Conservation (phyloP, 2,797 vertebrate genomes). For the Orestias chungarensis region DNA sequence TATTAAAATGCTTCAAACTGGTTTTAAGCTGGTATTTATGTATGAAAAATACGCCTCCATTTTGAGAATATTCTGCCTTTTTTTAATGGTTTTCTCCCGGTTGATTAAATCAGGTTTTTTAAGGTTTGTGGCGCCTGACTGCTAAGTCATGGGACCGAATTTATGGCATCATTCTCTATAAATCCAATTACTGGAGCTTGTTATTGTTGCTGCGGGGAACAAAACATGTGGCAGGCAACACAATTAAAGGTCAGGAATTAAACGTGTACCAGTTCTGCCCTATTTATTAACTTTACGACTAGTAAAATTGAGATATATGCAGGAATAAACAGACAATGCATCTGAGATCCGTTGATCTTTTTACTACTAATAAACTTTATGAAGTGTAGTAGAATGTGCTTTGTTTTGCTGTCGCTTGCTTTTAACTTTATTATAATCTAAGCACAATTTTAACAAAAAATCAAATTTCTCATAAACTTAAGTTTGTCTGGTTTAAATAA, state of each 20-base stretch:
- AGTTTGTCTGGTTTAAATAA: too few relatives aligned
- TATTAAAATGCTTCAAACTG: slow-evolving; percentile 2
- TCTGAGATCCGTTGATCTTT: too few relatives aligned
- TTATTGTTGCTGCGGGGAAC: slow-evolving; percentile 51
- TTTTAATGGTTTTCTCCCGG: slow-evolving; percentile 25
- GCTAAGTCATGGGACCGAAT: slow-evolving; percentile 62
- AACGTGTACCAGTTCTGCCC: slow-evolving; percentile 15
- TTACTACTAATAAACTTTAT: neutral
- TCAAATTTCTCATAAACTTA: too few relatives aligned
- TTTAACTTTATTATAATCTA: too few relatives aligned
- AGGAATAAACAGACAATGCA: slow-evolving; percentile 9
- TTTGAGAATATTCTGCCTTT: slow-evolving; percentile 25
- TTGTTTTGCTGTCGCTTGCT: too few relatives aligned
- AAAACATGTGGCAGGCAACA: slow-evolving; percentile 40
- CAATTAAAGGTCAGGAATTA: slow-evolving; percentile 32
- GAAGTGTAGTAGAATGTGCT: too few relatives aligned
- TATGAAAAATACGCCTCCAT: slow-evolving; percentile 18
- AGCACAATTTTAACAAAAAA: too few relatives aligned
- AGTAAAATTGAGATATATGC: neutral
- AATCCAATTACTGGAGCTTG: slow-evolving; percentile 57
- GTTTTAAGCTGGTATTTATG: slow-evolving; percentile 12
- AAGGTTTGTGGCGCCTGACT: slow-evolving; percentile 56
- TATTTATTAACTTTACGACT: slow-evolving; percentile 20
- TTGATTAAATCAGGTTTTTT: slow-evolving; percentile 52
- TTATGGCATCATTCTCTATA: slow-evolving; percentile 54